phyloP scores from a whole-genome alignment of 2,797 vertebrate species.

The Sciurus carolinensis region DNA sequence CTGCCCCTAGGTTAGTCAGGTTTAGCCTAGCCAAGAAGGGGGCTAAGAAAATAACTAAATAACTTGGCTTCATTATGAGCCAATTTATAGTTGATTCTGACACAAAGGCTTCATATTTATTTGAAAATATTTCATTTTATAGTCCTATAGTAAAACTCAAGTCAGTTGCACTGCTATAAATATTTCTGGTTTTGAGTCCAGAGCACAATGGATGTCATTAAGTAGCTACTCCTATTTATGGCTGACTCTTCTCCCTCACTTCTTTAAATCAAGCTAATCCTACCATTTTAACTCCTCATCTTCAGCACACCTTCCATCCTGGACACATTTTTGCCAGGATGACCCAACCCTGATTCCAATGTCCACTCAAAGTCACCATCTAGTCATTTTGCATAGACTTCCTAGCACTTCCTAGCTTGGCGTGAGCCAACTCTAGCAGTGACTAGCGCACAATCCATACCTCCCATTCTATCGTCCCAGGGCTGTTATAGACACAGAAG shows the following conservation, averaged over 20 bases:
- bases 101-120: not conserved
- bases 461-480: not conserved
- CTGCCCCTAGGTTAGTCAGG: not conserved
- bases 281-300: not conserved
- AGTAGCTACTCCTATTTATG: not conserved
- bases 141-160: not conserved
- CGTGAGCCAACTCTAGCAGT: not conserved
- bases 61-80: not conserved
- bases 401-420: not conserved
- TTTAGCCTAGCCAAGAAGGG: not conserved
- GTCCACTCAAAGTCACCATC: not conserved
- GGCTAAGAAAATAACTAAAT: not conserved
- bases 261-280: not conserved
- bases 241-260: not conserved
- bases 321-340: not conserved
- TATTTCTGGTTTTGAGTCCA: not conserved
- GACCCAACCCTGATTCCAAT: not conserved
- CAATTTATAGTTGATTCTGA: not conserved
- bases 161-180: not conserved
- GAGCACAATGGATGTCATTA: not conserved
- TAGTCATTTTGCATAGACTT: not conserved
- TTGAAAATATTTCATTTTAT: constrained; percentile 28
- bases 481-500: not conserved
- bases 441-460: not conserved
- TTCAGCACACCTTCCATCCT: not conserved